Percentiles rank a stretch among this genome's conserved stretches.
These are phyloP conservation scores for Chionoecetes opilio DNA, from an alignment of 1,140 invertebrate species.

Conservation along the genomic window DNA sequence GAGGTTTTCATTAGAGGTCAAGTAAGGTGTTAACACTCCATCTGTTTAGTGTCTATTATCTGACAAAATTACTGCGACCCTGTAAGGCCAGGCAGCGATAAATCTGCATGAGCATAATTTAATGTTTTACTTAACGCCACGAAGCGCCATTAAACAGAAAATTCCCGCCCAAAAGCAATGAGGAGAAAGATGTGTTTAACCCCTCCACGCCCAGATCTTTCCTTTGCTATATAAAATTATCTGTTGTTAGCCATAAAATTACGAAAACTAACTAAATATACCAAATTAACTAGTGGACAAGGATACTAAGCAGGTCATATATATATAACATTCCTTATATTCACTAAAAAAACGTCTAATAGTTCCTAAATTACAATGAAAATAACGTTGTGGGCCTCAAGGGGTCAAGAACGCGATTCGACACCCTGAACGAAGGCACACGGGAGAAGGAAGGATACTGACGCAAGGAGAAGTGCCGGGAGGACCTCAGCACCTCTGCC, in stretches of 20 bases:
- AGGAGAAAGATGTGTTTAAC: not conserved
- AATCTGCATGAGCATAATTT: not conserved
- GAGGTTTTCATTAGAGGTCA: not conserved
- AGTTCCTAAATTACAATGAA: too few relatives aligned
- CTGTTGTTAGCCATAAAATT: too few relatives aligned
- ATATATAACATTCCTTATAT: too few relatives aligned
- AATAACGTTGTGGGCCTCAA: too few relatives aligned
- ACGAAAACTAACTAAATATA: too few relatives aligned
- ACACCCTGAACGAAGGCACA: not conserved
- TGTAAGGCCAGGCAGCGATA: not conserved
- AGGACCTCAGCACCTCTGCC: not conserved
- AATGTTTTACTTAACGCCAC: conserved; percentile 29
- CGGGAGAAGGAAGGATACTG: not conserved
- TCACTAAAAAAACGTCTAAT: too few relatives aligned
- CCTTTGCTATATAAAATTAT: too few relatives aligned
- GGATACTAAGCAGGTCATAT: too few relatives aligned
- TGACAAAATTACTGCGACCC: not conserved
- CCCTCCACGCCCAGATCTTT: too few relatives aligned
- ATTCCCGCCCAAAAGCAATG: not conserved
- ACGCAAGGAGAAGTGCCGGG: not conserved
- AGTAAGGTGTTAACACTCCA: not conserved
- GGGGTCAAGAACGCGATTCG: not conserved
- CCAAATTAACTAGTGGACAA: too few relatives aligned
- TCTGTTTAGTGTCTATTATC: conserved; percentile 5
- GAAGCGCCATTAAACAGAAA: not conserved